Percentiles rank a stretch among this genome's conserved stretches.
phyloP scores from a whole-genome alignment of 1,140 invertebrate species.

The Drosophila teissieri region DNA sequence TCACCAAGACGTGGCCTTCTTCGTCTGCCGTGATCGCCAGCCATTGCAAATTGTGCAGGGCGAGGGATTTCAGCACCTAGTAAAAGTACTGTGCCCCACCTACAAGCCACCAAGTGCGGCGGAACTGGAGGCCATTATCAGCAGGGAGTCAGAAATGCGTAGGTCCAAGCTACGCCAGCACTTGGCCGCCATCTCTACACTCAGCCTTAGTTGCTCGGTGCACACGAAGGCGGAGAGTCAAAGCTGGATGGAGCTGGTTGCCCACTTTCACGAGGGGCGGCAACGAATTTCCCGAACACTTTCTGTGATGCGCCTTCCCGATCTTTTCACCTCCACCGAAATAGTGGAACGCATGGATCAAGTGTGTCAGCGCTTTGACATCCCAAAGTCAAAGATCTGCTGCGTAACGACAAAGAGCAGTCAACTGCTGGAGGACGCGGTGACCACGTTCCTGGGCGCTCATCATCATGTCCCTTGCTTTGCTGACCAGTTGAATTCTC shows the following conservation, averaged over 20 bases:
- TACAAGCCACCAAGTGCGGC: not conserved
- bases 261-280: not conserved
- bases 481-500: not conserved
- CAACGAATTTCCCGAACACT: not conserved
- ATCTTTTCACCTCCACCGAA: not conserved
- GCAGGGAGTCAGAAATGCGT: not conserved
- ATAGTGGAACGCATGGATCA: not conserved
- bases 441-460: not conserved
- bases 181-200: not conserved
- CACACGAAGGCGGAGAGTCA: not conserved
- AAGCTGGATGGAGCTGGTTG: not conserved
- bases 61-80: slow-evolving; percentile 1
- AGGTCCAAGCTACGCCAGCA: not conserved
- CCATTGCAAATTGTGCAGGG: not conserved
- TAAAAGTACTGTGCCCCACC: not conserved
- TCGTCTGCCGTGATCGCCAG: slow-evolving; percentile 2
- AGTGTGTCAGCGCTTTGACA: not conserved
- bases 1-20: not conserved
- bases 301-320: not conserved
- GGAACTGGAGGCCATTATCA: not conserved
- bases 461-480: not conserved
- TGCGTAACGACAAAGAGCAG: not conserved
- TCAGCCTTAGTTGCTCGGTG: slow-evolving; percentile 2
- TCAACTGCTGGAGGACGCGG: not conserved
- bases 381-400: not conserved